These are phyloP conservation scores for Myripristis murdjan DNA, from an alignment of 2,797 vertebrate species.

Conservation along the genomic window DNA sequence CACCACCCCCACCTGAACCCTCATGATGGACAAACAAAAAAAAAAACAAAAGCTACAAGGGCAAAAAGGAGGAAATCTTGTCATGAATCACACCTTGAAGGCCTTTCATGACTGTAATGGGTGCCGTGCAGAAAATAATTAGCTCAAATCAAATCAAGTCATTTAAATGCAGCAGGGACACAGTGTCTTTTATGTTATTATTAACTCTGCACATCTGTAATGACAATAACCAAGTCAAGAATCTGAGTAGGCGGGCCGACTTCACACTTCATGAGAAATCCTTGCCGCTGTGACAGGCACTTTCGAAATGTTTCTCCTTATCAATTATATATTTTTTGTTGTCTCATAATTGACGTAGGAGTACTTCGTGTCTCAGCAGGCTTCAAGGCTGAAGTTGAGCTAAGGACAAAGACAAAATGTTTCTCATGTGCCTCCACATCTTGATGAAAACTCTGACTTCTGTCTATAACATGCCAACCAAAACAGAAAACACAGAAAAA, in stretches of 20 bases:
- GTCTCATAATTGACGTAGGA: not conserved
- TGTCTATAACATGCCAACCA: not conserved
- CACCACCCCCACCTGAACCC: no score
- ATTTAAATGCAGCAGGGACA: no score
- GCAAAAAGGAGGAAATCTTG: no score
- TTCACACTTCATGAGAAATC: not conserved
- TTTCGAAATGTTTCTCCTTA: not conserved
- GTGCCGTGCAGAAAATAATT: no score
- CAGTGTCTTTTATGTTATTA: no score
- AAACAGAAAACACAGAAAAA: not conserved
- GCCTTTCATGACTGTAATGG: no score
- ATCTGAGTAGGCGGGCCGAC: no score
- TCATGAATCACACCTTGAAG: no score
- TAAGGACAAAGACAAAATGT: not conserved
- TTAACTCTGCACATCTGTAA: not conserved
- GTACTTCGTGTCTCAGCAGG: not conserved
- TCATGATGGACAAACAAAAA: no score
- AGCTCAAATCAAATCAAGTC: no score
- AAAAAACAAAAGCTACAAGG: no score
- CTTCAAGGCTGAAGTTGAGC: not conserved
- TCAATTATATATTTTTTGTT: not conserved
- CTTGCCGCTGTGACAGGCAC: not conserved
- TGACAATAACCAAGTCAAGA: no score
- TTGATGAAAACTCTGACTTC: not conserved
- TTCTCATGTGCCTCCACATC: not conserved